Conservation (phyloP, 2,888 invertebrate genomes). For the Smittia aterrima region DNA sequence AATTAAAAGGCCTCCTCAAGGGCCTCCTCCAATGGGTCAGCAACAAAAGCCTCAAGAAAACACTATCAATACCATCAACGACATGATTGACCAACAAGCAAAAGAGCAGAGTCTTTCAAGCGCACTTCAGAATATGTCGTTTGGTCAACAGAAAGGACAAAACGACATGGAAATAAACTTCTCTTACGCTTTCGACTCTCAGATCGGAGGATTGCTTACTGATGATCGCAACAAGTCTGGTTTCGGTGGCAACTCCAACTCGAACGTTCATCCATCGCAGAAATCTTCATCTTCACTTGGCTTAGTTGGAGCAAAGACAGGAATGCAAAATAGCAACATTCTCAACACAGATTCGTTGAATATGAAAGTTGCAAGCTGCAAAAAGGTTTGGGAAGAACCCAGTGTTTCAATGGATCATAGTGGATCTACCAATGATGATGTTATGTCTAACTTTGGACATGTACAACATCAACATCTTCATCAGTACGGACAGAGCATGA, state of each 20-base stretch:
- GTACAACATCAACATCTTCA: constrained; percentile 48
- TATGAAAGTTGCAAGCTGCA: constrained; percentile 91
- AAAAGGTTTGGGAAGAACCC: constrained; percentile 74
- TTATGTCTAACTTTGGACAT: constrained; percentile 46
- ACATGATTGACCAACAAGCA: constrained; percentile 36
- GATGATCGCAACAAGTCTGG: constrained; percentile 66
- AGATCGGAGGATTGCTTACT: constrained; percentile 70
- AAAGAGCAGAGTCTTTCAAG: constrained; percentile 52
- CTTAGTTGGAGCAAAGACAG: constrained; percentile 36
- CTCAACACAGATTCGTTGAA: constrained; percentile 77
- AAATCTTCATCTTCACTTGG: constrained; percentile 20
- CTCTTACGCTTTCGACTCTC: constrained; percentile 53
- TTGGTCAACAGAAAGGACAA: constrained; percentile 56
- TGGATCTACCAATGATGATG: constrained; percentile 26
- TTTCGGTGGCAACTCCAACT: constrained; percentile 48
- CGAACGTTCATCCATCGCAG: background rate
- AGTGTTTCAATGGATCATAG: constrained; percentile 65
- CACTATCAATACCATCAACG: constrained; percentile 5
- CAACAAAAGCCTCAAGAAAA: constrained; percentile 43
- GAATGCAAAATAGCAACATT: constrained; percentile 42
- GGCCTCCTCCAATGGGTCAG: constrained; percentile 1
- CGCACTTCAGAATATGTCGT: constrained; percentile 67
- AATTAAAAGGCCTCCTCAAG: constrained; percentile 54
- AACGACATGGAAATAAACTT: constrained; percentile 71
- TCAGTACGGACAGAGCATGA: constrained; percentile 34